Evolutionary conservation across 1,140 invertebrate species (phyloP), one percentile per base, ranked within the genome.

Genomic region (Temnothorax longispinosus): DNA sequence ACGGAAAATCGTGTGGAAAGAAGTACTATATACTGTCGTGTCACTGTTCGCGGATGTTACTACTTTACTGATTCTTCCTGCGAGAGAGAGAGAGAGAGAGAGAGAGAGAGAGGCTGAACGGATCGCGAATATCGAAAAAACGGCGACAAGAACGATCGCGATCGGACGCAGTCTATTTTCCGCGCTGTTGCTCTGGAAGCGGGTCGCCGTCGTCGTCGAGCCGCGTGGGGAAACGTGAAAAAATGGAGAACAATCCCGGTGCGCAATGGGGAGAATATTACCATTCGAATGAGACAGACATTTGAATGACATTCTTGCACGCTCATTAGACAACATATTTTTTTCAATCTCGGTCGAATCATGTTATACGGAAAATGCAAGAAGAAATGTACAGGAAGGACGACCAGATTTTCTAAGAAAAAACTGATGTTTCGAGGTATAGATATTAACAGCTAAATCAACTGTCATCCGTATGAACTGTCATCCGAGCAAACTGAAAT

Each of bases 121-220:
- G 10, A 72, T 82, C 78, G 38, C 11, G 67, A 58, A 47, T 41
- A 44, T 15, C 54, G 54, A 84, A 87, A 88, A 64, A 78, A 77
- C 38, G 41, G 15, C 13, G 75, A 86, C 64, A 77, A 78, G 50
- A 71, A 52, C 44, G 56, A 54, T 69, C 56, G 65, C 32, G 67
- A 87, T 69, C 71, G 54, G n/a, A 67, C 69, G 58, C 58, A 54
- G 32, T 58, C 62, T 75, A 86, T 86, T 89, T 86, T 89, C 87
- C 80, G 87, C 88, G 74, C 87, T 86, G 71, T 67, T 86, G 67
- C 87, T 27, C 47, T 13, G 41, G 75, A 62, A 84, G 54, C 69
- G 69, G n/a, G 10, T 84, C 80, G 27, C 27, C 27, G 27, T 27
- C 27, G 27, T 27, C 27, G 52, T 21, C 47, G 44, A 56, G 52